Percentiles rank a stretch among this genome's conserved stretches.
Conservation (phyloP, 2,797 vertebrate genomes). For the Periophthalmus magnuspinnatus region DNA sequence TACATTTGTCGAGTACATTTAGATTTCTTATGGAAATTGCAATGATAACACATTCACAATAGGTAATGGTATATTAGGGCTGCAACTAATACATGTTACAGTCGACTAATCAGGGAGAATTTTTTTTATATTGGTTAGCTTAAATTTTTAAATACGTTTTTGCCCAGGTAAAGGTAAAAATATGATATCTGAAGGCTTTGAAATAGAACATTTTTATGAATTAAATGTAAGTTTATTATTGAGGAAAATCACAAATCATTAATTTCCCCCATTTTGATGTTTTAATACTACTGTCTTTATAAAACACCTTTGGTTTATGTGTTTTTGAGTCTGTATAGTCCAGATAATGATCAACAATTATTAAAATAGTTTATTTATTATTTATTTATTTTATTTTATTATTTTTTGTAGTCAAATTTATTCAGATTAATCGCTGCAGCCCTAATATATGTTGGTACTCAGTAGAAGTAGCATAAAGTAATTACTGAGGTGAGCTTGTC, state of each 20-base stretch:
- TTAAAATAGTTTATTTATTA: not conserved
- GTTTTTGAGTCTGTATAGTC: too few relatives aligned
- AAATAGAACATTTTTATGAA: not conserved
- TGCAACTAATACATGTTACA: not conserved
- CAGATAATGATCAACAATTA: not conserved
- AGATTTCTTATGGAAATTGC: not conserved
- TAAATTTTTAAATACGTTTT: too few relatives aligned
- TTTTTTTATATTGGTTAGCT: too few relatives aligned
- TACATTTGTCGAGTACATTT: not conserved
- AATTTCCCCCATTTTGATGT: not conserved
- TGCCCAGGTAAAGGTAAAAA: not conserved
- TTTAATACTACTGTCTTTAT: not conserved
- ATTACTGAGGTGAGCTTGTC: constrained; percentile 19
- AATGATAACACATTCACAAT: not conserved
- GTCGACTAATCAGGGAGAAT: too few relatives aligned
- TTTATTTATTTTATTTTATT: too few relatives aligned
- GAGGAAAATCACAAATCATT: too few relatives aligned
- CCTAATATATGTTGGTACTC: not conserved
- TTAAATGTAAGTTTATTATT: not conserved
- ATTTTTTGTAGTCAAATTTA: not conserved
- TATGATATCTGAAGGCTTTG: not conserved
- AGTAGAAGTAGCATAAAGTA: not conserved
- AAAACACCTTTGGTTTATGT: not conserved
- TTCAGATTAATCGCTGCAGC: not conserved
- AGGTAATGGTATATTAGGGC: not conserved